Conservation (phyloP, 2,797 vertebrate genomes). For the Eulemur coronatus region DNA sequence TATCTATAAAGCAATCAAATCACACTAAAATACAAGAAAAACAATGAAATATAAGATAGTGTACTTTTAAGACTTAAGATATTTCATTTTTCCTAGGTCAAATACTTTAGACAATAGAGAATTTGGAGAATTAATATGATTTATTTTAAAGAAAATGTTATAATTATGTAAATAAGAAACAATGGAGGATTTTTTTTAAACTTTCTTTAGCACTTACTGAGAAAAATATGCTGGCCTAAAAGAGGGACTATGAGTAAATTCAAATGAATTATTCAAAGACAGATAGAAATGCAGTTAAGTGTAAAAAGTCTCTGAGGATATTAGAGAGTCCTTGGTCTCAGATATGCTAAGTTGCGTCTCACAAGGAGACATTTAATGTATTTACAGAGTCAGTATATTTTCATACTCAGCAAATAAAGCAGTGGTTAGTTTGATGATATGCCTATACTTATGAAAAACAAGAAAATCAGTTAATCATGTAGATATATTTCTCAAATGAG, state of each 20-base stretch:
- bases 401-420: background rate
- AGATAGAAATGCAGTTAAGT: background rate
- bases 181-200: background rate
- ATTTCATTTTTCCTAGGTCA: background rate
- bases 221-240: background rate
- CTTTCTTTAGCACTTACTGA: background rate
- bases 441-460: background rate
- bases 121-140: background rate
- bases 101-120: background rate
- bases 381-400: conserved; percentile 27
- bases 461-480: background rate
- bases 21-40: background rate
- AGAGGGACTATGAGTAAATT: background rate
- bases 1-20: background rate
- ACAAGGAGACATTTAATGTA: background rate
- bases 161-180: background rate
- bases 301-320: background rate
- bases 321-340: background rate
- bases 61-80: background rate
- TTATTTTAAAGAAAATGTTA: background rate
- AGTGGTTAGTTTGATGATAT: background rate
- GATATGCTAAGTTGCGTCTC: background rate
- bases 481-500: background rate
- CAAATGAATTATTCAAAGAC: background rate
- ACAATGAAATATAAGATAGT: background rate